Conservation (phyloP, 2,797 vertebrate genomes). For the Fringilla coelebs region DNA sequence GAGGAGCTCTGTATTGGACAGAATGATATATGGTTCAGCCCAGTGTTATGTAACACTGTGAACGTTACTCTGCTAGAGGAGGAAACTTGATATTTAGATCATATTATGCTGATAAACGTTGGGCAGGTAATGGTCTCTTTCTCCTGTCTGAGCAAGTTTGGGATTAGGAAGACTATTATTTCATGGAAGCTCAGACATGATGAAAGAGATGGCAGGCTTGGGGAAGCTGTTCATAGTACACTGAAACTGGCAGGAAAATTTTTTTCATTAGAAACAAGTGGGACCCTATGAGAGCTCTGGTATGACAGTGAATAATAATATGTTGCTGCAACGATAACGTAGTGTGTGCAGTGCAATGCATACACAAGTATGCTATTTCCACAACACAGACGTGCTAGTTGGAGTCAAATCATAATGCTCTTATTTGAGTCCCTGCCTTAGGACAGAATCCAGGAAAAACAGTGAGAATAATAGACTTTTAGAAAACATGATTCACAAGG, state of each 20-base stretch:
- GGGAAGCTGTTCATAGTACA: background rate
- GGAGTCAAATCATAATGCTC: background rate
- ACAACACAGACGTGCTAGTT: background rate
- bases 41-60: background rate
- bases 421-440: background rate
- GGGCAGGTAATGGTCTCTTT: background rate
- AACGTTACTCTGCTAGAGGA: background rate
- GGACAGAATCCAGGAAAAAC: background rate
- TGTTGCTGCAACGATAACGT: background rate
- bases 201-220: background rate
- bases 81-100: background rate
- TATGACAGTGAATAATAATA: background rate
- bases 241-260: background rate
- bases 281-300: background rate
- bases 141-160: background rate
- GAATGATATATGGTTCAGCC: fast-evolving
- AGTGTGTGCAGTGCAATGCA: background rate
- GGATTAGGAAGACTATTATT: background rate
- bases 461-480: background rate
- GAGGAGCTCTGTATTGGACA: background rate
- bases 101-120: background rate
- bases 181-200: background rate
- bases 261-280: background rate
- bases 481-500: background rate
- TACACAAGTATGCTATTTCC: background rate